Evolutionary conservation across 2,888 invertebrate genomes (phyloP).

Genomic region (Epistrophe grossulariae): DNA sequence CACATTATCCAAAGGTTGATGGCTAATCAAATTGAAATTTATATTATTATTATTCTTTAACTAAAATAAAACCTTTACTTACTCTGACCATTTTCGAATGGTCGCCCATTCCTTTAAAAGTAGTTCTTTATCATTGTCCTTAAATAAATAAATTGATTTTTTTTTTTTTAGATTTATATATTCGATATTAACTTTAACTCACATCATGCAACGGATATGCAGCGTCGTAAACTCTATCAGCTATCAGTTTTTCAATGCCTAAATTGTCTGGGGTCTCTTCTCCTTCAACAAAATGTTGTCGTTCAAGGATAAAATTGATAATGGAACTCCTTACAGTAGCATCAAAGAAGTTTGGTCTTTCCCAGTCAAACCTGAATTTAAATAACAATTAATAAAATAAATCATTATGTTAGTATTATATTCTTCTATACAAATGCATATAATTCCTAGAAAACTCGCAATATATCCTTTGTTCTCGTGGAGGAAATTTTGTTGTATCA

Average conservation of each 20-base stretch:
- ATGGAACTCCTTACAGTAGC: constrained; percentile 88
- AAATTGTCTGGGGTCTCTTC: constrained; percentile 83
- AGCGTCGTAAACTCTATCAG: constrained; percentile 87
- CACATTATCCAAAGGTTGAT: constrained; percentile 90
- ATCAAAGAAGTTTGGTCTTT: constrained; percentile 88
- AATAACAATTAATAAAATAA: neutral
- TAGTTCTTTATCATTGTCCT: constrained; percentile 86
- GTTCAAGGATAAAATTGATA: constrained; percentile 90
- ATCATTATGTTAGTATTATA: neutral
- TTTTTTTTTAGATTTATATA: neutral
- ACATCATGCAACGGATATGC: constrained; percentile 92
- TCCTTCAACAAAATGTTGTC: constrained; percentile 87
- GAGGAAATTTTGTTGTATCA: constrained; percentile 87
- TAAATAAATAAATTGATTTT: neutral
- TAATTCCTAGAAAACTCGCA: constrained; percentile 89
- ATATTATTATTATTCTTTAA: neutral
- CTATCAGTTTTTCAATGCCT: constrained; percentile 88
- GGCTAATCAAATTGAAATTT: constrained; percentile 74
- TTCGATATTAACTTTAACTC: constrained; percentile 81
- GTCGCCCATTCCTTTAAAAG: constrained; percentile 90
- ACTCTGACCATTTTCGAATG: constrained; percentile 88
- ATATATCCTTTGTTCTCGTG: constrained; percentile 87
- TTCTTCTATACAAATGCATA: constrained; percentile 87
- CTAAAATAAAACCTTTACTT: constrained; percentile 77
- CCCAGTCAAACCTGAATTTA: constrained; percentile 85